Percentiles rank a stretch among this genome's conserved stretches.
These are phyloP conservation scores for Entomyzon cyanotis DNA, from an alignment of 2,113 vertebrate species.

Conservation along the genomic window DNA sequence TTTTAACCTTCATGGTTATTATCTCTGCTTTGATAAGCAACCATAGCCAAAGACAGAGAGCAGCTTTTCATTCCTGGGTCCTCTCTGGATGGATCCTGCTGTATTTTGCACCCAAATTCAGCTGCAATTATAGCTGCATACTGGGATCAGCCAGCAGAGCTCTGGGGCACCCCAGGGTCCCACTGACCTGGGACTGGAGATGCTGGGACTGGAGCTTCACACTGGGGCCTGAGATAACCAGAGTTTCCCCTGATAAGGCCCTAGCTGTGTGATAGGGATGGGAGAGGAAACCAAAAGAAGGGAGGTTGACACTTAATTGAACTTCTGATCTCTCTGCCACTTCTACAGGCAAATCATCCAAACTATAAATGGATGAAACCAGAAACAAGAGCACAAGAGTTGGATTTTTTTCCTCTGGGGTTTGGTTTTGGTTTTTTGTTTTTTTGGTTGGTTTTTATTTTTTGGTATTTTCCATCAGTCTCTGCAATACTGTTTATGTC, in stretches of 20 bases:
- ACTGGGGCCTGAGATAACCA: not conserved
- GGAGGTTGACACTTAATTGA: not conserved
- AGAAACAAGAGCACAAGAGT: not conserved
- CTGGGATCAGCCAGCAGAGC: not conserved
- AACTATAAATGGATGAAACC: not conserved
- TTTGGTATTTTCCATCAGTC: not conserved
- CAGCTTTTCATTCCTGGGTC: not conserved
- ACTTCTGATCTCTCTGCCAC: not conserved
- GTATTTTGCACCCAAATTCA: not conserved
- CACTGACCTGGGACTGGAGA: not conserved
- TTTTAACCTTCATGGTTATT: not conserved
- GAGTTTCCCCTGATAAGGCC: not conserved
- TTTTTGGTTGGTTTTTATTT: not conserved
- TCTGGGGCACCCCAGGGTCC: not conserved
- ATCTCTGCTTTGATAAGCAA: not conserved
- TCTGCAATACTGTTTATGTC: not conserved
- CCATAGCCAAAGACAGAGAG: not conserved
- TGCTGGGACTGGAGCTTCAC: not conserved
- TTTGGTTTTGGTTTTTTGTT: too few relatives aligned
- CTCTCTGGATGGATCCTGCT: not conserved
- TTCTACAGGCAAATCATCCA: not conserved
- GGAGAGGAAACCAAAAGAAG: not conserved
- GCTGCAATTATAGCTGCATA: not conserved
- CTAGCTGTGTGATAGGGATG: not conserved
- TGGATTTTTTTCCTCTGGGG: not conserved